Conservation (phyloP, 1,140 invertebrate species). For the Stegodyphus dumicola region DNA sequence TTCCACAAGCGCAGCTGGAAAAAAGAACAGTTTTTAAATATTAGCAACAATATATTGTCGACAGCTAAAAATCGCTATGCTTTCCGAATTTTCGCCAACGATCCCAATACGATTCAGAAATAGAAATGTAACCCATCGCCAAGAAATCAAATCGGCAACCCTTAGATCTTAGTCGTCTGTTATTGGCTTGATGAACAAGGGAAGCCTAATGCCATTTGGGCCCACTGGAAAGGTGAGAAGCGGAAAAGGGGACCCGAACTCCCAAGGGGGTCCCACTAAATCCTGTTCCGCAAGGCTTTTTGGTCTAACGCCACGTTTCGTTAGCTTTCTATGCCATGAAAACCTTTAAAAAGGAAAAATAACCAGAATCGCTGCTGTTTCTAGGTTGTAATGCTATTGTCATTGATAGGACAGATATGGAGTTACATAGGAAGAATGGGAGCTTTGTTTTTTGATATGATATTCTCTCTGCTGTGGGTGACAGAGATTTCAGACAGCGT, state of each 20-base stretch:
- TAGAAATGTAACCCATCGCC: too few relatives aligned
- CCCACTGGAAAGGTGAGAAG: constrained; percentile 57
- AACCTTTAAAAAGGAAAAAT: constrained; percentile 56
- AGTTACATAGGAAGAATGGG: constrained; percentile 9
- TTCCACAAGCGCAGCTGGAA: too few relatives aligned
- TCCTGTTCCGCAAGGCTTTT: constrained; percentile 50
- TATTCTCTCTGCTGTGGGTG: not conserved
- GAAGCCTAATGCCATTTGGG: constrained; percentile 53
- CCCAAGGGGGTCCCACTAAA: constrained; percentile 28
- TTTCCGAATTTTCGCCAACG: too few relatives aligned
- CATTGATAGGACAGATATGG: constrained; percentile 23
- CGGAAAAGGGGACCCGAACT: constrained; percentile 43
- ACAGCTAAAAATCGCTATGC: too few relatives aligned
- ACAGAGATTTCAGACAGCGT: not conserved
- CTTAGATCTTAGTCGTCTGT: constrained; percentile 36
- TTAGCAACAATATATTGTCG: too few relatives aligned
- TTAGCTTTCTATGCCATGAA: constrained; percentile 30
- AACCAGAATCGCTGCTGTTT: constrained; percentile 15
- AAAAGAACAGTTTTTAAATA: too few relatives aligned
- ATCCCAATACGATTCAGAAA: too few relatives aligned
- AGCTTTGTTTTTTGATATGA: not conserved
- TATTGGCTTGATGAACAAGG: constrained; percentile 61
- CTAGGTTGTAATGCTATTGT: constrained; percentile 53
- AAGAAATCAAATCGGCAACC: constrained; percentile 19
- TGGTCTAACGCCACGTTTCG: constrained; percentile 51